Base-by-base conservation (phyloP, 2,797 vertebrate genomes). In the Dicrostonyx torquatus region DNA sequence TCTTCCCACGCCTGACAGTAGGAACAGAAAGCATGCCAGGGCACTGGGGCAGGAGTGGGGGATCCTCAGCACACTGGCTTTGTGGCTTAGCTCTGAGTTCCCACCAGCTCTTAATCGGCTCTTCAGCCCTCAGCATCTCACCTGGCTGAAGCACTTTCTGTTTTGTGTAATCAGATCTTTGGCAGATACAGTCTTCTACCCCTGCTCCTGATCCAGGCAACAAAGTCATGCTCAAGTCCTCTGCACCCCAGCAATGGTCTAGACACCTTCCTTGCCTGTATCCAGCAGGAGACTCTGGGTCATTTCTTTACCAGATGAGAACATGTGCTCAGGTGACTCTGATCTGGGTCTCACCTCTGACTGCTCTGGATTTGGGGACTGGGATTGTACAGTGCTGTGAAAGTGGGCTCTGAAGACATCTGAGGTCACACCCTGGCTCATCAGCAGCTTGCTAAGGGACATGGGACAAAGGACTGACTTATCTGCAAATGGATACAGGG, bases 1-100 rank as follows among this genome's bases (percentile, higher is more conserved):
- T 26, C 4, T 0, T 37, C 7, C 24, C 45, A 0, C 8, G 34
- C 5, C 0, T 0, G n/a, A 15, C 31, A 66, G 58, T 80, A 64
- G 86, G 40, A 2, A 31, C n/a, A 10, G 86, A 88, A 34, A 78
- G 43, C 72, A 22, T 0, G 11, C 64, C 37, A 10, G 26, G 58
- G 26, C 2, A 8, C 45, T 11, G 34, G 64, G 66, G 66, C 45
- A 70, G 66, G 66, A n/a, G 66, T 73, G 7, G 50, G 64, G 26
- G 3, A 26, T n/a, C 66, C 34, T 58, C 29, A 3, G 53, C n/a
- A 40, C 58, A 17, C 5, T 10, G 53, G 37, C 34, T 48, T 5
- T 77, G 55, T 26, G 20, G 48, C 76, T 70, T 4, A 22, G 68
- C 64, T 34, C 20, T 37, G 62, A 17, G n/a, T 31, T 50, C 55